A percentile compares a stretch with the other conserved stretches of the same genome.
Evolutionary conservation across 2,113 vertebrate genomes (phyloP).

Genomic region (Lasiurus borealis): DNA sequence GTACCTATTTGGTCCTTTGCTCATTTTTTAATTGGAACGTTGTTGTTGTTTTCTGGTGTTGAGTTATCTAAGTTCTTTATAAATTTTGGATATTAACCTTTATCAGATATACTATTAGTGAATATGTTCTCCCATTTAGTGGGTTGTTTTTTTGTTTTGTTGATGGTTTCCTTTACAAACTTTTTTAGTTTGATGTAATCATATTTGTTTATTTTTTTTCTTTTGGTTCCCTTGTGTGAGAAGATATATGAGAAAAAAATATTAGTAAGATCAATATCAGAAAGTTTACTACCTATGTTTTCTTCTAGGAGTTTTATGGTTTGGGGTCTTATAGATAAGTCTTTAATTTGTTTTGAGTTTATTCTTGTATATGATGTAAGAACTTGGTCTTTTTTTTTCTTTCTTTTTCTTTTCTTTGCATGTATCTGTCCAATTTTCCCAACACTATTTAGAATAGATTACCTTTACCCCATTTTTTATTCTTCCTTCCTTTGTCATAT

Average conservation of each 20-base stretch:
- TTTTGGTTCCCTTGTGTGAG: background rate
- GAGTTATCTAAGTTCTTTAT: background rate
- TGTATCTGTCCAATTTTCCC: background rate
- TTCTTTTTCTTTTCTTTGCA: background rate
- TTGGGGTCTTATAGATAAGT: background rate
- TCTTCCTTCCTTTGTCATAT: background rate
- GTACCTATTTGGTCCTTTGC: background rate
- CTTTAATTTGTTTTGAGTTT: background rate
- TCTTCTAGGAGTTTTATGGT: background rate
- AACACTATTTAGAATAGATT: background rate
- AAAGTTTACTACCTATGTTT: background rate
- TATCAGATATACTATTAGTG: background rate
- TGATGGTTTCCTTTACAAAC: background rate
- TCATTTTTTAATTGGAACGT: background rate
- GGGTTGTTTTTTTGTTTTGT: background rate
- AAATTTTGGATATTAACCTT: background rate
- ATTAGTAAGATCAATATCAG: background rate
- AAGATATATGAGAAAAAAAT: background rate
- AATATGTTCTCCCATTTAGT: background rate
- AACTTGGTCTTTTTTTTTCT: background rate
- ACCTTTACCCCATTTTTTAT: background rate
- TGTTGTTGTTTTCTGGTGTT: background rate
- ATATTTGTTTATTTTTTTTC: background rate
- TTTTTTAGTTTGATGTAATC: background rate
- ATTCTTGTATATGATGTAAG: background rate